Percentiles rank a stretch among this genome's conserved stretches.
phyloP scores from a whole-genome alignment of 2,113 vertebrate genomes.

The Meriones unguiculatus region DNA sequence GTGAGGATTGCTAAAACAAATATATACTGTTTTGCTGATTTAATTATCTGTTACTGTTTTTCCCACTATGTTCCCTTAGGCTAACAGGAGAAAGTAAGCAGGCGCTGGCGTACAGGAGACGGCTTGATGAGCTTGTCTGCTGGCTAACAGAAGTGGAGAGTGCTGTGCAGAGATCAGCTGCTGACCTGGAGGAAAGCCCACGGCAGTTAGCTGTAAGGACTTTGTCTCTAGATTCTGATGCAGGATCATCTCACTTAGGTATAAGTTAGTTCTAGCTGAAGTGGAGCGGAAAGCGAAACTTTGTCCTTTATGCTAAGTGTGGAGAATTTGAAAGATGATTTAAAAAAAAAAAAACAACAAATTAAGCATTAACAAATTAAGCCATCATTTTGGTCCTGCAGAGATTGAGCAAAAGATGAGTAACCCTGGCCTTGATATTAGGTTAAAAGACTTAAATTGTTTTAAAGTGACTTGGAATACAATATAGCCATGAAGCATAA shows the following conservation, averaged over 20 bases:
- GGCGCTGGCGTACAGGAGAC: constrained; percentile 88
- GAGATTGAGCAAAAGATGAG: neutral
- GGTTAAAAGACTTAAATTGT: neutral
- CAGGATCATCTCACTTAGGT: neutral
- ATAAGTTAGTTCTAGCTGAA: neutral
- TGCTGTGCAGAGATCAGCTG: constrained; percentile 83
- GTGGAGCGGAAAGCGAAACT: neutral
- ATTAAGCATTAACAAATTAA: no score
- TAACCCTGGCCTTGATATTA: neutral
- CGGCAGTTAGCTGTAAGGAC: constrained; percentile 91
- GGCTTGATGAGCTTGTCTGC: constrained; percentile 87
- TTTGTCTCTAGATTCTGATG: neutral
- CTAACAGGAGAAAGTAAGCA: constrained; percentile 89
- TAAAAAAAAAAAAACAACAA: neutral
- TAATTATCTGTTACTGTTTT: constrained; percentile 29
- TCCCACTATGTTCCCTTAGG: constrained; percentile 82
- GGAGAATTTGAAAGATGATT: constrained; percentile 5
- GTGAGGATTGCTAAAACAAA: constrained; percentile 1
- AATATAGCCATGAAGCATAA: neutral
- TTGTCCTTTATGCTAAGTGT: neutral
- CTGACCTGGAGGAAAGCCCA: constrained; percentile 88
- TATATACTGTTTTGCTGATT: neutral
- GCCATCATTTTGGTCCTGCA: constrained; percentile 17
- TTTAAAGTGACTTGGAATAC: neutral
- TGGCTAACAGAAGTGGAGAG: constrained; percentile 92